These are phyloP conservation scores for Drosophila novamexicana DNA, from an alignment of 1,140 invertebrate species.

Conservation along the genomic window DNA sequence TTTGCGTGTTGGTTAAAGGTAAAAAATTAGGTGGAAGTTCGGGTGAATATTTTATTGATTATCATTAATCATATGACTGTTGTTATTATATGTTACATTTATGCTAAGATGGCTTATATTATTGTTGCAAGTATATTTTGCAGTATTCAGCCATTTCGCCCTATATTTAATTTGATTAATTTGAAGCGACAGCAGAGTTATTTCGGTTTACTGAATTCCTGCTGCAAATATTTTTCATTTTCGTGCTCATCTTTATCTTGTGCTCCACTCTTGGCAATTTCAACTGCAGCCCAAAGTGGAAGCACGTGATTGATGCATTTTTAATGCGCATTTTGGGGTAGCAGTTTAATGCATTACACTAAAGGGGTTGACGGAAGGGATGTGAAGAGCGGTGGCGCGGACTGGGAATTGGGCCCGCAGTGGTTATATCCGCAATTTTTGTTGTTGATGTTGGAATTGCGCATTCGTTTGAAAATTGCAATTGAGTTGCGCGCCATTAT, in stretches of 20 bases:
- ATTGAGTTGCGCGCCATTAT: constrained; percentile 21
- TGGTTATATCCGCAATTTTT: neutral
- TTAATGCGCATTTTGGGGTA: constrained; percentile 71
- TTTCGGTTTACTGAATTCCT: constrained; percentile 21
- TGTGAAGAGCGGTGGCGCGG: neutral
- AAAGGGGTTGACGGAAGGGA: neutral
- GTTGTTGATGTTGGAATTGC: neutral
- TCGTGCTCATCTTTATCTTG: constrained; percentile 61
- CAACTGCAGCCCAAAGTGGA: constrained; percentile 32
- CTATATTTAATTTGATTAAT: constrained; percentile 71
- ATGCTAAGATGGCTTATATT: too few relatives aligned
- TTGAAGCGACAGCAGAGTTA: constrained; percentile 43
- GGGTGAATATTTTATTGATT: too few relatives aligned
- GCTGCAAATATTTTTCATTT: constrained; percentile 64
- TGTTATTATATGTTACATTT: too few relatives aligned
- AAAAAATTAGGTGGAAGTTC: too few relatives aligned
- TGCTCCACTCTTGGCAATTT: constrained; percentile 30
- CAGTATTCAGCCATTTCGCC: neutral
- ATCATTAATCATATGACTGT: neutral
- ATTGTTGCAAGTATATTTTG: neutral
- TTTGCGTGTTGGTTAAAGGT: too few relatives aligned
- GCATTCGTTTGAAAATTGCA: constrained; percentile 38
- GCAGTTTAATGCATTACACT: constrained; percentile 47
- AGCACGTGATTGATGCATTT: constrained; percentile 81
- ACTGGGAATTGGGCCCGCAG: constrained; percentile 16